Evolutionary conservation across 2,797 vertebrate species (phyloP), one percentile per base, ranked within the genome.

Genomic region (Pagetopsis macropterus): DNA sequence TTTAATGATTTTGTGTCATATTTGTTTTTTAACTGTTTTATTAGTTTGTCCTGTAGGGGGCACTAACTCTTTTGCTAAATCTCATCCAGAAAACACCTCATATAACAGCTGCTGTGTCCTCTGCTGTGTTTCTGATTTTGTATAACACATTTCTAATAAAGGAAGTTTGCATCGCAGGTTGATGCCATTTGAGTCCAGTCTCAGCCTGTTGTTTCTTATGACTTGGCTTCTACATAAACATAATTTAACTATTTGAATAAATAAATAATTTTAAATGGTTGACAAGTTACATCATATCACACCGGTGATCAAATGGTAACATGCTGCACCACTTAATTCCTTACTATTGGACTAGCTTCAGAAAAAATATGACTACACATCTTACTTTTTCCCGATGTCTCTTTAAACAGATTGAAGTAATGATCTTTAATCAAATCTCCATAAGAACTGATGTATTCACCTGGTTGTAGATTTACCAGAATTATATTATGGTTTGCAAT

Each of bases 71-170:
- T 23, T 72, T 75, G 60, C 72, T 70, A 65, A 48, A 16, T 55
- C 63, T 85, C 27, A 64, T 16, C 44, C 65, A 27, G 52, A 84
- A 69, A 72, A 65, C 71, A 69, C 78, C 44, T 69, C 51, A 37
- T 73, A 33, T 79, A 62, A 72, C 60, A 71, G 51, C 58, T 65
- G 45, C 63, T 75, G 68, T 85, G 44, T 78, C 72, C 46, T 79
- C 60, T 62, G 74, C 55, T 90, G 44, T 93, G 85, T 87, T 85
- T 88, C 56, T 90, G 82, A 86, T 49, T 82, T 70, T 93, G 89
- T 93, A 86, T 82, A 79, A 83, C 78, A 79, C 46, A 45, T 91
- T 87, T 88, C 76, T 72, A 94, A 94, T 94, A 93, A 94, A 94
- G 77, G 70, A 89, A 71, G 43, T 89, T 86, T 92, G 81, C 85